Evolutionary conservation across 2,113 vertebrate genomes (phyloP).

Genomic region (Theristicus caerulescens): DNA sequence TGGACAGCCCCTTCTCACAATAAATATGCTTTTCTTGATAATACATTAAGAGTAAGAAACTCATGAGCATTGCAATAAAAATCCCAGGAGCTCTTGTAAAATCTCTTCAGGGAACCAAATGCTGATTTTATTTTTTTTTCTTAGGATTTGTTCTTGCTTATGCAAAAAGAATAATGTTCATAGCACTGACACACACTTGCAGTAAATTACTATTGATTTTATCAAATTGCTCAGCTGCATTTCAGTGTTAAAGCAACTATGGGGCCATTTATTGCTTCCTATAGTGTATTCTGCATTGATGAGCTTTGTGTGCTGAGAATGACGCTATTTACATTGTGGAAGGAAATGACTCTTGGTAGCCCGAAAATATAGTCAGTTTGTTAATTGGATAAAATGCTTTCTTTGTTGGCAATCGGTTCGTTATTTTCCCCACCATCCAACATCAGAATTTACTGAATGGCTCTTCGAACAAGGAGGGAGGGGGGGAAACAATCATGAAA

Average conservation of each 20-base stretch:
- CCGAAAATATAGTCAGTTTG: background rate
- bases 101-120: background rate
- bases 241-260: background rate
- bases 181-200: background rate
- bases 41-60: background rate
- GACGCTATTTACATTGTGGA: background rate
- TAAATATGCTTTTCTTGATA: background rate
- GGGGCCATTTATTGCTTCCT: background rate
- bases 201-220: constrained; percentile 31
- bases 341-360: background rate
- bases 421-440: background rate
- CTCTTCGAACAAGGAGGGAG: background rate
- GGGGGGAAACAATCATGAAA: background rate
- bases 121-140: background rate
- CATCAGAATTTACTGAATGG: background rate
- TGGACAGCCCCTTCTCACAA: background rate
- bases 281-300: background rate
- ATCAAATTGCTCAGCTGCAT: background rate
- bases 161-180: background rate
- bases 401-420: background rate
- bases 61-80: background rate
- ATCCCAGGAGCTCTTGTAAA: background rate
- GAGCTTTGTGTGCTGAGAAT: background rate
- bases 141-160: background rate
- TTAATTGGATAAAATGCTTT: background rate